Base-by-base conservation (phyloP, 1,140 invertebrate species). In the Manduca sexta region DNA sequence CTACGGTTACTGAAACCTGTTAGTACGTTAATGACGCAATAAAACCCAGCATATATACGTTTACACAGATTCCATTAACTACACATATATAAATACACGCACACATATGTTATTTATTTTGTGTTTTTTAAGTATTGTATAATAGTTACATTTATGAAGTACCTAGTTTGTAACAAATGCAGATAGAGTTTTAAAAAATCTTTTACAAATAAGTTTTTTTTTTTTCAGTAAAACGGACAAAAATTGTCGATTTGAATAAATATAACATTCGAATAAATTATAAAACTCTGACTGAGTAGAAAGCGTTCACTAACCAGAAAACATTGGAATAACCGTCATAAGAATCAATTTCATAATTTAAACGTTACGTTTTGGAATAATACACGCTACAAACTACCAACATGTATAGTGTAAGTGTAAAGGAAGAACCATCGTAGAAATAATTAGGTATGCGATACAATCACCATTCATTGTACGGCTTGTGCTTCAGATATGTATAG, bases 271-370 rank as follows among this genome's bases (percentile, higher is more conserved):
- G 45, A 48, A 51, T 30, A 48, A 49, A 50, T 45, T 46, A 39
- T 41, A 38, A 54, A 49, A 49, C 34, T 52, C 31, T 44, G 37
- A 39, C 18, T 41, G 43, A 35, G 37, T 37, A 33, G 51, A 63
- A 52, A 42, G 39, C 47, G 48, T 56, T 74, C 68, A 74, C 73
- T 76, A 76, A 76, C 73, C 68, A 63, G 62, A 67, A 58, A 57
- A 61, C 33, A 64, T 69, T 67, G 65, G 68, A 69, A 72, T 74
- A 63, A 66, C 55, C 60, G 55, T 71, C 64, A 71, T 71, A 68
- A 71, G 69, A 71, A 63, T 69, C 37, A 52, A 60, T 58, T 56
- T 63, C 37, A 52, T 61, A 49, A 50, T 44, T 53, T 46, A 33
- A 43, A 44, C 13, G 30, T 54, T 54, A 54, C 17, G 11, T 33